phyloP scores from a whole-genome alignment of 2,797 vertebrate species.

The Sternarchorhynchus goeldii region DNA sequence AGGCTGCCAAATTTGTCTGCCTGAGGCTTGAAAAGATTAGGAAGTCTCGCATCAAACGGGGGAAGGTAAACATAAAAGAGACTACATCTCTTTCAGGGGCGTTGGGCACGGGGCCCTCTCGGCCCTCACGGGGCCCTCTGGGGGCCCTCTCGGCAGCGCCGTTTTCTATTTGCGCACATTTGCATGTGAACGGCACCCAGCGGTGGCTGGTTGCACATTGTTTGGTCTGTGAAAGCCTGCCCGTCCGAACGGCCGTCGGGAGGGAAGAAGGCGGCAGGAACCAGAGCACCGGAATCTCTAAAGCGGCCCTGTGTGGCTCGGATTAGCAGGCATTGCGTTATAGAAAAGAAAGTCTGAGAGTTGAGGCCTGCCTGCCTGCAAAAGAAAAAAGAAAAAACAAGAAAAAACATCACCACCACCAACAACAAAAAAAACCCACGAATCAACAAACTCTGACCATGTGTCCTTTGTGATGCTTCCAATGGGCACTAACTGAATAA shows the following conservation, averaged over 20 bases:
- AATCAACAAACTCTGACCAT: conserved; percentile 37
- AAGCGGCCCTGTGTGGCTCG: conserved; percentile 47
- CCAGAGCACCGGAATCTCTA: conserved; percentile 41
- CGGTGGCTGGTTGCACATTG: conserved; percentile 60
- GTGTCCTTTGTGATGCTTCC: conserved; percentile 25
- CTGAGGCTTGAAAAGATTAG: conserved; percentile 61
- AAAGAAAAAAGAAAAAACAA: no score
- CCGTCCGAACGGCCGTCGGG: conserved; percentile 47
- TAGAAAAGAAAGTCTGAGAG: conserved; percentile 56
- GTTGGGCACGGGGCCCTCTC: conserved; percentile 52
- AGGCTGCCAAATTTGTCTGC: conserved; percentile 50
- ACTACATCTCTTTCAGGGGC: conserved; percentile 68
- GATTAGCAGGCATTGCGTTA: conserved; percentile 47
- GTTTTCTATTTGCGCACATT: conserved; percentile 72
- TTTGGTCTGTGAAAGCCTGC: conserved; percentile 58
- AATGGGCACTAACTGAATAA: conserved; percentile 15
- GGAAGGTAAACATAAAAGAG: conserved; percentile 65
- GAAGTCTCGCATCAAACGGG: conserved; percentile 69
- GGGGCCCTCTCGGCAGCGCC: conserved; percentile 58
- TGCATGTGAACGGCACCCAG: conserved; percentile 67
- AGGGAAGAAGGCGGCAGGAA: conserved; percentile 45
- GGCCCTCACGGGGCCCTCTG: conserved; percentile 52
- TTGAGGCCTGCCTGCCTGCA: conserved; percentile 28
- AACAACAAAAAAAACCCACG: conserved; percentile 30
- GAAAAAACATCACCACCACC: no score